A percentile compares a stretch with the other conserved stretches of the same genome.
phyloP scores from a whole-genome alignment of 2,888 invertebrate genomes.

The Drepanosiphum platanoidis region DNA sequence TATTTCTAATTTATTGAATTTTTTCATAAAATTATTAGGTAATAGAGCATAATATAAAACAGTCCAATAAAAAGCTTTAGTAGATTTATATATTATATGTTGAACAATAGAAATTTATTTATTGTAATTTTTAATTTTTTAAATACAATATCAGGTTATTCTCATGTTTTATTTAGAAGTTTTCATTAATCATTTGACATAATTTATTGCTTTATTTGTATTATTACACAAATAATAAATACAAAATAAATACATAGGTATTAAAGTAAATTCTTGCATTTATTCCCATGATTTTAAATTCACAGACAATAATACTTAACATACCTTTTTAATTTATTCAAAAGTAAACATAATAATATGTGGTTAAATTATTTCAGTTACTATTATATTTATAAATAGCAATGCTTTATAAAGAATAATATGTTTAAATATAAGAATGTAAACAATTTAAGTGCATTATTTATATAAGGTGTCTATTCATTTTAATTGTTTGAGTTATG shows the following conservation, averaged over 20 bases:
- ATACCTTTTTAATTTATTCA: neutral
- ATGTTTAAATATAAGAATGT: neutral
- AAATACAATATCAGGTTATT: neutral
- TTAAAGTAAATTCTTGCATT: constrained; percentile 4
- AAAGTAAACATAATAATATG: neutral
- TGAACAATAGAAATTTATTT: neutral
- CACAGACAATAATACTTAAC: neutral
- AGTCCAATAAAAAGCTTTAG: neutral
- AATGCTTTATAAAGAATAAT: neutral
- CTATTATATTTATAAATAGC: neutral
- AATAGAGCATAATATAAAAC: no score
- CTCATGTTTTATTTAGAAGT: neutral
- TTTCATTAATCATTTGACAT: neutral
- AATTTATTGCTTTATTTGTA: constrained; percentile 17
- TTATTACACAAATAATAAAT: neutral
- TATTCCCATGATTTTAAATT: neutral
- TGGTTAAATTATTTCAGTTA: neutral
- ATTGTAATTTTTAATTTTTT: neutral
- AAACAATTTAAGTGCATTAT: neutral
- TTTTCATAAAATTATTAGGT: no score
- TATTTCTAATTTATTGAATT: no score
- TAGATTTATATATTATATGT: neutral
- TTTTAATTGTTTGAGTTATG: no score
- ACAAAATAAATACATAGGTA: neutral
- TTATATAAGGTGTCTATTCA: neutral